Percentiles rank a stretch among this genome's conserved stretches.
Conservation (phyloP, 2,797 vertebrate species). For the Sebastes steindachneri region DNA sequence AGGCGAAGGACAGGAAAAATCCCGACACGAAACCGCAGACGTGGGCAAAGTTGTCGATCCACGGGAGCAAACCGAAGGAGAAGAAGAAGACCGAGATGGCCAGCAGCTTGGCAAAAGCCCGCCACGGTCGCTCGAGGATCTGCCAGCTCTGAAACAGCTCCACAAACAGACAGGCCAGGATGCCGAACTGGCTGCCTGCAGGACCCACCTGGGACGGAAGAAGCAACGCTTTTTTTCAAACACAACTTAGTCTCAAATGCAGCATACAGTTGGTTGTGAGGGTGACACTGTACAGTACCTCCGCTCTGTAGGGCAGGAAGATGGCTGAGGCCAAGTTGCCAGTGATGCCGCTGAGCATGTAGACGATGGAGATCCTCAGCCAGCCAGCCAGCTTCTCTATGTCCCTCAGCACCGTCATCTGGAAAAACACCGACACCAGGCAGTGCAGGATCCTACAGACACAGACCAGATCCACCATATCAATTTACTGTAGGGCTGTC, state of each 20-base stretch:
- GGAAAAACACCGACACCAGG: constrained; percentile 95
- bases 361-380: constrained; percentile 98
- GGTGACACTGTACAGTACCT: constrained; percentile 71
- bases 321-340: constrained; percentile 98
- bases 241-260: neutral
- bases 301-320: constrained; percentile 96
- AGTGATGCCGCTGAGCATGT: constrained; percentile 94
- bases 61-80: constrained; percentile 94
- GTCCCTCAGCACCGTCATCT: constrained; percentile 97
- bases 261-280: neutral
- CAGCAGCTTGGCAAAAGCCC: constrained; percentile 93
- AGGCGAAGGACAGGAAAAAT: constrained; percentile 97
- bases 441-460: constrained; percentile 93
- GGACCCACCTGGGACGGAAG: constrained; percentile 89
- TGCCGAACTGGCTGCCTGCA: constrained; percentile 97
- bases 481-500: too few relatives aligned
- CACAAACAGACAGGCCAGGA: constrained; percentile 97
- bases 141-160: constrained; percentile 99
- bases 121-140: constrained; percentile 95
- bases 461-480: neutral
- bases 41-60: constrained; percentile 99
- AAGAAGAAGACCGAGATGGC: constrained; percentile 95
- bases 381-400: constrained; percentile 97
- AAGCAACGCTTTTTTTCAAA: neutral
- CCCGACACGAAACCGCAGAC: constrained; percentile 95